Base-by-base conservation (phyloP, 2,797 vertebrate genomes). In the Eidolon dupreanum region DNA sequence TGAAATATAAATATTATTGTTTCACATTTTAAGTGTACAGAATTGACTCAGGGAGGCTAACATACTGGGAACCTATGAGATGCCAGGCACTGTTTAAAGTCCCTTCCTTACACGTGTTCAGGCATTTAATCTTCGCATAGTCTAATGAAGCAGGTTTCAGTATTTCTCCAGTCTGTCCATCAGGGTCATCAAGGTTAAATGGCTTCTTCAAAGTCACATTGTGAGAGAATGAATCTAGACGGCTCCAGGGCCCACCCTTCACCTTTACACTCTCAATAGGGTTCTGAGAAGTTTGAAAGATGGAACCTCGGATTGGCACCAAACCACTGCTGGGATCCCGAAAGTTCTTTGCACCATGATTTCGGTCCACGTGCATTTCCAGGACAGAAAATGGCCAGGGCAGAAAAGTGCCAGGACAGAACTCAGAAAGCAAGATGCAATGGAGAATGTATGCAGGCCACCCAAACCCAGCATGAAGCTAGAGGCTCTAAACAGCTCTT, bases 21-120 rank as follows among this genome's bases (percentile, higher is more conserved):
- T 84, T 87, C 73, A 31, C 28, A 70, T 79, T 93, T 75, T 92
- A 91, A 89, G 74, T 70, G 83, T 33, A 70, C 55, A 88, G 77
- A 92, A 41, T 68, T 95, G 93, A 90, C 81, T 85, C 38, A 20
- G 31, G 15, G 55, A 24, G 33, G 71, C n/a, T 86, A 71, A 83
- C 57, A 63, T 90, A 85, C 31, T 51, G 63, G 82, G 88, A 96
- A 93, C n/a, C 22, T 75, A 46, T 59, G 53, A 63, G 86, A 93
- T 38, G 26, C 13, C 46, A 77, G 41, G n/a, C 24, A 46, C 71
- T 81, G 43, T 81, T 77, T 43, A 43, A 92, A 89, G 51, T 53
- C 61, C 49, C 28, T 43, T 6, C 55, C 28, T 51, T 6, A 5
- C 26, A 1, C 26, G 26, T 31, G 33, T 12, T 6, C 20, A 41